Base-by-base conservation (phyloP, 2,797 vertebrate species). In the Cyprinella venusta region DNA sequence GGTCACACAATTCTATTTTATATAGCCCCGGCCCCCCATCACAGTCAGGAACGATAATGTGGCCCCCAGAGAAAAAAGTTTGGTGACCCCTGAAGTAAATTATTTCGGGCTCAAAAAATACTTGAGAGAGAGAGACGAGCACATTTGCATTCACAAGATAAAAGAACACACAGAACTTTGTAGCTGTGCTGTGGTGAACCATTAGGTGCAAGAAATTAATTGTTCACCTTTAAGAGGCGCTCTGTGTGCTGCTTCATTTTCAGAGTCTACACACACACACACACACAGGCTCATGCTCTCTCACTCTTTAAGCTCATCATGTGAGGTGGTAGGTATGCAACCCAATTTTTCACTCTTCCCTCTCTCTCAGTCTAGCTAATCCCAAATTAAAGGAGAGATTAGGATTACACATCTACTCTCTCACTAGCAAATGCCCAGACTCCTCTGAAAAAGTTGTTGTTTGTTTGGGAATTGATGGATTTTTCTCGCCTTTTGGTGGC, bases 361-460 rank as follows among this genome's bases (percentile, higher is more conserved):
- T 75, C 84, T 80, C 82, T 56, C 72, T 83, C 64, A 26, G 36
- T 79, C 64, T 54, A 40, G 74, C 48, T 86, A 84, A 83, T 86
- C 78, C 79, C 75, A 86, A 84, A 81, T 84, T 81, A 85, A 69
- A 75, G 72, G 45, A 67, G 21, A 84, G 84, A 81, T 85, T 86
- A 81, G 63, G 63, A 61, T 81, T 81, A 78, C 30, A 81, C 67
- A 74, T 56, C 40, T 56, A 74, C 61, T 26, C 68, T 81, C 59
- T 76, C 67, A n/a, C 40, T 61, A 68, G 42, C 30, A 36, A 76
- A 78, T 64, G 5, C 54, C 45, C 36, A 0, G 19, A 33, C 81
- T 74, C 13, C 38, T 83, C 16, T 2, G 38, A 10, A 78, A 68
- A 76, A 67, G 9, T 72, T 61, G 59, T 74, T 63, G 72, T 64